phyloP scores from a whole-genome alignment of 1,140 invertebrate species.

The Pomacea maculata region DNA sequence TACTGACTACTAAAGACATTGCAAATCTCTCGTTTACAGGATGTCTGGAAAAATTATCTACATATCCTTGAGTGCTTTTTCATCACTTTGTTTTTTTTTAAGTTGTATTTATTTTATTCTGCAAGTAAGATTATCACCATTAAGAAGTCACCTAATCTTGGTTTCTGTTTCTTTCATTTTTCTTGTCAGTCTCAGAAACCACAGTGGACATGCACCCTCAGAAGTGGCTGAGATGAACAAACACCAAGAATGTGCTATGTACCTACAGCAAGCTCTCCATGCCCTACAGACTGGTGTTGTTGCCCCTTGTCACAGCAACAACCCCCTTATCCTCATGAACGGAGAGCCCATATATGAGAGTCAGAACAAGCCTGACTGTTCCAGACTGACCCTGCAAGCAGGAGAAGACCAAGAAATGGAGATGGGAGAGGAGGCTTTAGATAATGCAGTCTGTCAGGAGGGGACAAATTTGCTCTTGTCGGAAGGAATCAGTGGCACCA shows the following conservation, averaged over 20 bases:
- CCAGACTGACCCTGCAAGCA: not conserved
- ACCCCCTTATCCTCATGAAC: constrained; percentile 17
- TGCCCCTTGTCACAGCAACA: not conserved
- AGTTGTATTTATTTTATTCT: no score
- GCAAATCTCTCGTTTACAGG: no score
- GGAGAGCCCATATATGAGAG: constrained; percentile 14
- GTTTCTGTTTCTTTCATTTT: not conserved
- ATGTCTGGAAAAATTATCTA: no score
- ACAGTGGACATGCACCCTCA: constrained; percentile 5
- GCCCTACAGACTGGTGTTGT: constrained; percentile 8
- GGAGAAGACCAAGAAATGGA: constrained; percentile 15
- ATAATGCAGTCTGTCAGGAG: no score
- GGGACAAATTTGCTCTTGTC: no score
- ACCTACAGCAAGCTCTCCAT: not conserved
- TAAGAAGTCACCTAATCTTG: not conserved
- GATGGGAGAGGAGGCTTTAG: constrained; percentile 1
- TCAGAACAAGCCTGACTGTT: not conserved
- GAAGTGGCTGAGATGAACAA: constrained; percentile 1
- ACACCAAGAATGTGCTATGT: not conserved
- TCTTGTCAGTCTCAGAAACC: constrained; percentile 6
- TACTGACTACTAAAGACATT: no score
- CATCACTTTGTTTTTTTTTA: no score
- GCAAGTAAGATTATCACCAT: no score
- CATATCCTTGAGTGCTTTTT: no score
- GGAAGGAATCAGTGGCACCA: not conserved